phyloP scores from a whole-genome alignment of 1,140 invertebrate species.

The Trachymyrmex cornetzi region DNA sequence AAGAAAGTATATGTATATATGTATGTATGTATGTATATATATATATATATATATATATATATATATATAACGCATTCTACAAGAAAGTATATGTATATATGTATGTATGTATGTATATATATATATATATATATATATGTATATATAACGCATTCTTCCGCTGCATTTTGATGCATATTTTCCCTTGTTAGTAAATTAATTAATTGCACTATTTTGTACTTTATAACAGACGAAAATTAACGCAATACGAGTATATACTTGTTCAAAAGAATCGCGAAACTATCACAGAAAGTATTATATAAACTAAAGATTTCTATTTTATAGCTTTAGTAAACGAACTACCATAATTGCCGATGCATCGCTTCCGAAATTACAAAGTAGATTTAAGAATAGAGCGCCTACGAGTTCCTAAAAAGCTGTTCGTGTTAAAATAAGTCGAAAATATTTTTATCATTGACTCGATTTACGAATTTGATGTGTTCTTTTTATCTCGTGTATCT shows the following conservation, averaged over 20 bases:
- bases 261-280: conserved; percentile 16
- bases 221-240: background rate
- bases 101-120: no score
- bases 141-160: background rate
- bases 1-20: conserved; percentile 13
- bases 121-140: no score
- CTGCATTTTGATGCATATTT: background rate
- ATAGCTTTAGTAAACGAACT: conserved; percentile 28
- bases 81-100: background rate
- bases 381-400: conserved; percentile 60
- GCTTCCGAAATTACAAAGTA: conserved; percentile 42
- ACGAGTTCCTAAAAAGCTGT: conserved; percentile 71
- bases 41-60: no score
- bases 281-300: conserved; percentile 73
- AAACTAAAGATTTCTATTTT: conserved; percentile 75
- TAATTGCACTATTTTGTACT: background rate
- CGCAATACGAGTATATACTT: background rate
- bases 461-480: conserved; percentile 18
- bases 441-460: conserved; percentile 22
- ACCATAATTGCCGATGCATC: conserved; percentile 16
- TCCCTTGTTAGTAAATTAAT: conserved; percentile 23
- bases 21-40: no score
- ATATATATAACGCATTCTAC: background rate
- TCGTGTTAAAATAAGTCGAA: conserved; percentile 29
- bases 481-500: conserved; percentile 26